These are phyloP conservation scores for Pogona vitticeps DNA, from an alignment of 2,113 vertebrate genomes.

Conservation along the genomic window DNA sequence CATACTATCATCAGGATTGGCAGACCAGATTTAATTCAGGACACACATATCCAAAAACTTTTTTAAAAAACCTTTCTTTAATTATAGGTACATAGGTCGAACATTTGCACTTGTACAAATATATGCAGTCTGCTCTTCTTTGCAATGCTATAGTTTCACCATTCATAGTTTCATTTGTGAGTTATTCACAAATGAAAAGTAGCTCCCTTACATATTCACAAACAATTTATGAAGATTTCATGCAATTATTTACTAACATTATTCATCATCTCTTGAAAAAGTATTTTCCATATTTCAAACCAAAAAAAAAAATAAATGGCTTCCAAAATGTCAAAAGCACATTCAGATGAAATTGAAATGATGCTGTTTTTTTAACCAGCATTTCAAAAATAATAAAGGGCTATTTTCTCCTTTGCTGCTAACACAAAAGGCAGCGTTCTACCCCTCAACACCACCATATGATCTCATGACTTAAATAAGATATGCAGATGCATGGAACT, in stretches of 20 bases:
- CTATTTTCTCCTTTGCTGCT: constrained; percentile 23
- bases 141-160: neutral
- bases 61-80: neutral
- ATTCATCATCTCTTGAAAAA: neutral
- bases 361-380: neutral
- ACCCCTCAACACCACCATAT: constrained; percentile 15
- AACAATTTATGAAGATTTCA: neutral
- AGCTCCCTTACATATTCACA: neutral
- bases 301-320: neutral
- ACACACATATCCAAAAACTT: neutral
- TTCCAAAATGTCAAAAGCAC: constrained; percentile 3
- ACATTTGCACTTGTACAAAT: neutral
- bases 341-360: neutral
- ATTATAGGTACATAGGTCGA: neutral
- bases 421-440: constrained; percentile 43
- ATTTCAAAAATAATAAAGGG: constrained; percentile 44
- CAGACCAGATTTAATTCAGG: neutral
- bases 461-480: constrained; percentile 31
- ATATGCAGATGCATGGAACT: constrained; percentile 13
- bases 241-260: constrained; percentile 14
- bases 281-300: constrained; percentile 9
- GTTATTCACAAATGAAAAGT: neutral
- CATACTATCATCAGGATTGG: neutral
- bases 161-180: neutral
- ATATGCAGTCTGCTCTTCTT: neutral